Evolutionary conservation across 2,797 vertebrate genomes (phyloP), one percentile per base, ranked within the genome.

Genomic region (Melopsittacus undulatus): DNA sequence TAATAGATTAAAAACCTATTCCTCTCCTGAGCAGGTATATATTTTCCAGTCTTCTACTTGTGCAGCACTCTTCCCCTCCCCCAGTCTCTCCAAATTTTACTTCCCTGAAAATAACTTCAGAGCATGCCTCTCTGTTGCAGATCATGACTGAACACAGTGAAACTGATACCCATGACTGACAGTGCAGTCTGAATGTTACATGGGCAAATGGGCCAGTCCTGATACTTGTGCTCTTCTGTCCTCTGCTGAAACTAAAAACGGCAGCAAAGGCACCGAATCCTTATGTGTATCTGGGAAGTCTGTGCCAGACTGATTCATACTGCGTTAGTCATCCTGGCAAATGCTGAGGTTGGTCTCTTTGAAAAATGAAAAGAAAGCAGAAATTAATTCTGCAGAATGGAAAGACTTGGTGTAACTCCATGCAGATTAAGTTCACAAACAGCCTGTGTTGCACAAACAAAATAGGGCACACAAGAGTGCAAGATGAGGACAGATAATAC

Each of bases 281-380:
- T 46, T 70, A 32, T 4, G 4, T 6, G 6, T 32, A 64, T 29
- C 72, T 85, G 64, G 69, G 69, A 68, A 89, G 78, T 51, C 75
- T 54, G 40, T 54, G 83, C 61, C 83, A 90, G 67, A 64, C 93
- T 87, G 81, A 94, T 89, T 78, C 88, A 72, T 48, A 52, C 45
- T 38, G 0, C 0, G 51, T 88, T 80, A 90, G 77, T 90, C 94
- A 96, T 83, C 86, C 88, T 92, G 86, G 88, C 86, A 96, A 87
- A 74, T 15, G 61, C 48, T 57, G 52, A 84, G 77, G 19, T 7
- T 77, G 69, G 11, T 43, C 52, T 94, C 56, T 69, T 92, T 90
- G 30, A 86, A 70, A 94, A 89, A 66, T 5, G n/a, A 85, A 87
- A 77, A 87, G 64, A 70, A 64, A 83, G 75, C 51, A 87, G 40